phyloP scores from a whole-genome alignment of 2,113 vertebrate species.

The Onychostruthus taczanowskii region DNA sequence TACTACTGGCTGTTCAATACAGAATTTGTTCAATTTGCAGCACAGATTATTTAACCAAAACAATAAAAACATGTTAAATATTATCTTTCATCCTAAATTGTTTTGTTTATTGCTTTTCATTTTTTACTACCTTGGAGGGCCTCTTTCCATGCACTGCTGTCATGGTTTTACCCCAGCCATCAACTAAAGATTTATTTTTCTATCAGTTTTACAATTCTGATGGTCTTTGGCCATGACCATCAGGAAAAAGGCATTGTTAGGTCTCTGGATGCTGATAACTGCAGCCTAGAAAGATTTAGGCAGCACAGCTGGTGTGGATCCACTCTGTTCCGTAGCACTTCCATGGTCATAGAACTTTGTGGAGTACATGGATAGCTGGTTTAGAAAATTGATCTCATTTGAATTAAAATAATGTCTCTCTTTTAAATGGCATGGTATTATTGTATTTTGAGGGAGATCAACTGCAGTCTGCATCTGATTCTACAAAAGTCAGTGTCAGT shows the following conservation, averaged over 20 bases:
- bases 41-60: background rate
- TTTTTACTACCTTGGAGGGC: background rate
- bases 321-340: background rate
- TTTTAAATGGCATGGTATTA: background rate
- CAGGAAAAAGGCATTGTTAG: background rate
- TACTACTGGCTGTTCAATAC: background rate
- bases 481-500: background rate
- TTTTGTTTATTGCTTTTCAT: background rate
- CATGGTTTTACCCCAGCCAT: background rate
- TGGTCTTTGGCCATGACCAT: background rate
- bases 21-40: background rate
- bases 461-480: background rate
- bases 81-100: background rate
- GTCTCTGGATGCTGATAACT: background rate
- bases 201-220: background rate
- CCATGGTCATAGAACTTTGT: background rate
- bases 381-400: background rate
- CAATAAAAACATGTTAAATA: background rate
- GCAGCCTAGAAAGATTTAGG: background rate
- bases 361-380: background rate
- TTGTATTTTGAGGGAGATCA: background rate
- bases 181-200: background rate
- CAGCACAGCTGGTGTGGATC: background rate
- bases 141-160: background rate
- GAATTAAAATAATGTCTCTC: background rate